Evolutionary conservation across 2,113 vertebrate species (phyloP), one percentile per base, ranked within the genome.

Genomic region (Bubo scandiacus): DNA sequence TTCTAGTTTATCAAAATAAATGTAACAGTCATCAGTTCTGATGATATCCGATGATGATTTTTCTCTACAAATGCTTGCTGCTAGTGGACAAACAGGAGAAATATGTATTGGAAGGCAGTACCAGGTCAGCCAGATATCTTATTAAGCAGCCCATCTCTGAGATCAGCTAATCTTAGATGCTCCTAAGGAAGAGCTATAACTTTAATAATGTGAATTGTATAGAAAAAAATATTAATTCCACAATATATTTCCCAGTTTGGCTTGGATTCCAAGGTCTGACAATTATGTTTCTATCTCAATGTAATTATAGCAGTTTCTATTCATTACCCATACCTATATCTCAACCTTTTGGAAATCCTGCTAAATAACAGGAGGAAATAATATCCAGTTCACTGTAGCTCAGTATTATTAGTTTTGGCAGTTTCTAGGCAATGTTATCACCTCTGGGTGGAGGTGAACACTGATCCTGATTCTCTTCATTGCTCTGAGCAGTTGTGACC

Each of bases 101-200:
- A 38, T 30, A 22, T 13, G 15, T 32, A 10, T 34, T 66, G 45
- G 51, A 74, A 81, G 32, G 45, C 34, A 74, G 13, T 13, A 62
- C 9, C 9, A 65, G 12, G 9, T 68, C 16, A 36, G 29, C 11
- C 0, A 0, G 11, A 21, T 21, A 20, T 34, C 23, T 59, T 54
- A 21, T 1, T 67, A 38, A 90, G 49, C 8, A 67, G 9, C 4
- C 49, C 10, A 30, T 32, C n/a, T 78, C 42, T 49, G 20, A 84
- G 23, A 73, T 57, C 18, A 77, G 26, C 51, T 52, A 11, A 11
- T 27, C 36, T 66, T 15, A 59, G 49, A 26, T 3, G 4, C 7
- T 73, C 80, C 49, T n/a, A 29, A 63, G 29, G 66, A 91, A 62
- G 9, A 47, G 4, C 16, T 74, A 5, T 52, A 74, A 52, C 16